Conservation (phyloP, 2,797 vertebrate species). For the Pseudomugil gertrudae region DNA sequence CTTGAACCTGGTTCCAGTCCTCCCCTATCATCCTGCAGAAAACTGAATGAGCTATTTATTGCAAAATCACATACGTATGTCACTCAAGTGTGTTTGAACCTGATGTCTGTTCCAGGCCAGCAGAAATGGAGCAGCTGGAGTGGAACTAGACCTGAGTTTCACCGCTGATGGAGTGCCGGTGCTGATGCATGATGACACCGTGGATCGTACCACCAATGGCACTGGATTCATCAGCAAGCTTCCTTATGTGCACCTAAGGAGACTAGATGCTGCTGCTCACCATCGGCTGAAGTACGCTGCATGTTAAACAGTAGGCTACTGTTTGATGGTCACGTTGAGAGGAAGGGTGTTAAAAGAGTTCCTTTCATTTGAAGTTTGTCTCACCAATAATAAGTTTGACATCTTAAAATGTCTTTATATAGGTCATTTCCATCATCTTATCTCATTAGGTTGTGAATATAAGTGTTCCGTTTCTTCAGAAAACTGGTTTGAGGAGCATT, state of each 20-base stretch:
- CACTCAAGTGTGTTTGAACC: neutral
- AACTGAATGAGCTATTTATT: neutral
- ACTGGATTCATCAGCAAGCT: slow-evolving; percentile 84
- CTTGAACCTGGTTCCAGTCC: neutral
- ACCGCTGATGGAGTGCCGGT: slow-evolving; percentile 88
- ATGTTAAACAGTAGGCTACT: neutral
- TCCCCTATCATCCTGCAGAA: no score
- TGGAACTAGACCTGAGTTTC: slow-evolving; percentile 92
- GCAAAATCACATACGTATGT: neutral
- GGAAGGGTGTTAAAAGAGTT: neutral
- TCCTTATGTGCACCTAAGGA: slow-evolving; percentile 85
- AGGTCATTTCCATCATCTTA: neutral
- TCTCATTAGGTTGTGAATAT: neutral
- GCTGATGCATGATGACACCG: slow-evolving; percentile 92
- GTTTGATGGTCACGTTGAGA: neutral
- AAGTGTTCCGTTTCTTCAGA: neutral
- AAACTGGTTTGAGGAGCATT: neutral
- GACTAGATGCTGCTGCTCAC: slow-evolving; percentile 87
- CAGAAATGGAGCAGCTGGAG: slow-evolving; percentile 87
- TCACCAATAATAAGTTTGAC: neutral
- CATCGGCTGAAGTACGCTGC: slow-evolving; percentile 86
- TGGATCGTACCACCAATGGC: slow-evolving; percentile 92
- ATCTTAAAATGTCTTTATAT: slow-evolving; percentile 9
- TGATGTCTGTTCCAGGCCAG: slow-evolving; percentile 81
- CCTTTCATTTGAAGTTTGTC: neutral